Evolutionary conservation across 2,797 vertebrate species (phyloP), one percentile per base, ranked within the genome.

Genomic region (Gorsachius magnificus): DNA sequence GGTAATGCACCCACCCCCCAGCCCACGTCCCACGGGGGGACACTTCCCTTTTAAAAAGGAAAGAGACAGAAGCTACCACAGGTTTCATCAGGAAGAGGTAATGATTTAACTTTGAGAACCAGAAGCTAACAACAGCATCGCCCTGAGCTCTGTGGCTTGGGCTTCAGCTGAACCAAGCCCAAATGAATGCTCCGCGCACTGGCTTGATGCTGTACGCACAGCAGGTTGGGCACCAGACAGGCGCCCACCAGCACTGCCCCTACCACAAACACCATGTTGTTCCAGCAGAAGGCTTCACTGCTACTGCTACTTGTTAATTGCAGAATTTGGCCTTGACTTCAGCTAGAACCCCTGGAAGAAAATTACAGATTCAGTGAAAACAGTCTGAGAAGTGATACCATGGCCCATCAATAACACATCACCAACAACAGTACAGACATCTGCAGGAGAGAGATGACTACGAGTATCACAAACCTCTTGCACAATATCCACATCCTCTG

Each of bases 171-270:
- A 82, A 18, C 48, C 72, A 53, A 83, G 17, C 57, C 69, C 69
- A 35, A 66, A 35, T 2, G 17, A 66, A 31, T 28, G 17, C 16
- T 50, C 54, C 24, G 5, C 19, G 41, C 36, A 38, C 1, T 4
- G 70, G 41, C 31, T 9, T 17, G 38, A 29, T n/a, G 36, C 19
- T 19, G 3, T 29, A 33, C 0, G 0, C 16, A 29, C 33, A 51
- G 38, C 22, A 63, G 20, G 26, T 0, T 54, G 46, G 41, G 33
- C 31, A n/a, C 9, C 0, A 3, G n/a, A 43, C 4, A 35, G 41
- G 25, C 4, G 9, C 5, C 46, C 61, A 45, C 18, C 64, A 56
- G 36, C 46, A 64, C 24, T 10, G 13, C n/a, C 60, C 65, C 65
- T 24, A 41, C 24, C 71, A 76, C 48, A 75, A 71, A 28, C 7